Base-by-base conservation (phyloP, 2,888 invertebrate genomes). In the Hirtodrosophila alboralis region DNA sequence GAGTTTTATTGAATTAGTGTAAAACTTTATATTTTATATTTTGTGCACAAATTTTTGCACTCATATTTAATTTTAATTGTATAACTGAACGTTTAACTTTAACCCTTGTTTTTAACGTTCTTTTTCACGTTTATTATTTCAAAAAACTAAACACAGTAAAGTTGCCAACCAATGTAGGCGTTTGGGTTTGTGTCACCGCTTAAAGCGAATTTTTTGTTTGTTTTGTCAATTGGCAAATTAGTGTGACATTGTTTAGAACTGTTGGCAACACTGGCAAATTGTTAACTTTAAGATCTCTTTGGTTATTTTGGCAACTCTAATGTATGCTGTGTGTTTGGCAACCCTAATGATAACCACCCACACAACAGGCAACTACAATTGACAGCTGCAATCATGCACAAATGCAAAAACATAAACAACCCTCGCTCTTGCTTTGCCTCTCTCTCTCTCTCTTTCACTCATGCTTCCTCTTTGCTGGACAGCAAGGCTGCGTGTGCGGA, bases 301-400 rank as follows among this genome's bases (percentile, higher is more conserved):
- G 12, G 8, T 5, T 26, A 40, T 47, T 21, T 10, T 33, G 49
- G 31, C 49, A 66, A 43, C 54, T 49, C 47, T 63, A 7, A 16
- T 5, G 34, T 30, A 7, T 23, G 2, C 23, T 23, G 27, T 5
- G 10, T 18, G 12, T 21, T 5, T 47, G 47, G 53, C 64, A 69
- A 51, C 71, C 49, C 71, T 71, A 64, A 33, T 28, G 27, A 27
- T 13, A 44, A 47, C 54, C 58, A 59, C 65, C 62, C 64, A 72
- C 60, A 45, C 62, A 60, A 72, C 60, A 45, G 14, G 13, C 13
- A 16, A 26, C 26, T 38, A 33, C 43, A 41, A 31, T 16, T 16
- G 54, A 49, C 68, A 58, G 61, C 74, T 75, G 81, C 81, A 73
- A 61, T 63, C 61, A 65, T 79, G 80, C 80, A 76, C 36, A 44